Evolutionary conservation across 2,888 invertebrate species (phyloP), one percentile per base, ranked within the genome.

Genomic region (Parochlus steinenii): DNA sequence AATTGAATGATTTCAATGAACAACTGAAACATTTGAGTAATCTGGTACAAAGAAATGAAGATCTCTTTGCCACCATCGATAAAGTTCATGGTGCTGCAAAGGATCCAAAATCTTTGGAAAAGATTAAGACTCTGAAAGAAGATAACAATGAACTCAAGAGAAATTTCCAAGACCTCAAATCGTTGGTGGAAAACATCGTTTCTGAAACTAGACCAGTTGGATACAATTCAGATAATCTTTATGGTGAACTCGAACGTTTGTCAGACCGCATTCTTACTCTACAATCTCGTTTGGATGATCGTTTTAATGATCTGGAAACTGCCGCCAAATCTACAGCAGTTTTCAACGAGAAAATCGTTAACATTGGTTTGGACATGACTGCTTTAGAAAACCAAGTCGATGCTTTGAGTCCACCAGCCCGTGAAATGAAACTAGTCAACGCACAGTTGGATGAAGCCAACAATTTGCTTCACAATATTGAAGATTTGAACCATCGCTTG

Each of bases 301-400:
- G 86, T 4, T 76, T 77, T 46, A 74, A 74, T 32, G 72, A 78
- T 43, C 56, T 90, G 33, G 83, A 86, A 43, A 82, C 82, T 0
- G 87, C 87, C 1, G 82, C 86, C 1, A 80, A 79, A 1, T 86
- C 86, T 1, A 74, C 86, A 31, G 72, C 82, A 0, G 80, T 82
- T 47, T 89, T 89, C 61, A 83, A 85, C 59, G 86, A 87, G 42
- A 76, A 82, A 60, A 76, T 87, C 10, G 89, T 87, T 57, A 65
- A 58, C 24, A 63, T 90, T 2, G 71, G 73, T 14, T 67, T 76
- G 42, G 80, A 89, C 51, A 58, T 93, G 3, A 68, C 75, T 0
- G 74, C 72, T 36, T 58, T 93, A 34, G 92, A 93, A 51, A 72
- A 73, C 37, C 85, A 89, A 44, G 58, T 93, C 22, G 86, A 87